These are phyloP conservation scores for Conops quadrifasciatus DNA, from an alignment of 2,888 invertebrate species.

Conservation along the genomic window DNA sequence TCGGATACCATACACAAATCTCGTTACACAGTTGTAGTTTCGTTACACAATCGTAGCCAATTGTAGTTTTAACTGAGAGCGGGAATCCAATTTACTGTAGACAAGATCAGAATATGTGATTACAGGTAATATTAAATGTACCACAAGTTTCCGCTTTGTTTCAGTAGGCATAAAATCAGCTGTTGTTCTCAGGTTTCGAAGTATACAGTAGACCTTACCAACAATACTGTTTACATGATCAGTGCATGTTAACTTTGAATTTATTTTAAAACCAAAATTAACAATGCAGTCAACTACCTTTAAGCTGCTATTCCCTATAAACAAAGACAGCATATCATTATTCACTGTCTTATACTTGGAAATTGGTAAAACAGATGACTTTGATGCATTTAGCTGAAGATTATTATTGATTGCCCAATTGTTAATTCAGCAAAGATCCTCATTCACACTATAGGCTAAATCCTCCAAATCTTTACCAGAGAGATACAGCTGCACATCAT, in stretches of 20 bases:
- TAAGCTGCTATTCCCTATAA: no score
- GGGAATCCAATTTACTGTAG: neutral
- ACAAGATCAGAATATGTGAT: conserved; percentile 6
- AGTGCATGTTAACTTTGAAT: neutral
- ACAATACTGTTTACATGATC: no score
- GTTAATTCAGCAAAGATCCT: neutral
- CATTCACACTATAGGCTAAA: neutral
- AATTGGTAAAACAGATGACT: no score
- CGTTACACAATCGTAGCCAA: neutral
- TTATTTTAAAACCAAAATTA: neutral
- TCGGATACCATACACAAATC: neutral
- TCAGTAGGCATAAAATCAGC: no score
- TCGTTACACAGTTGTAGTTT: neutral
- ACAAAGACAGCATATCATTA: no score
- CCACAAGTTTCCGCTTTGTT: no score
- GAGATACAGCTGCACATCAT: conserved; percentile 7
- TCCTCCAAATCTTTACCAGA: conserved; percentile 6
- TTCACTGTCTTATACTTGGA: no score
- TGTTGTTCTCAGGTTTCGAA: no score
- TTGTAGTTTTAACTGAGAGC: no score
- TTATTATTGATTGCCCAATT: no score
- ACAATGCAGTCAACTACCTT: neutral
- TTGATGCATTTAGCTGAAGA: no score
- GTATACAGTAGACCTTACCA: no score
- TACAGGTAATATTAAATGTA: neutral